phyloP scores from a whole-genome alignment of 2,888 invertebrate genomes.

The Chymomyza amoena region DNA sequence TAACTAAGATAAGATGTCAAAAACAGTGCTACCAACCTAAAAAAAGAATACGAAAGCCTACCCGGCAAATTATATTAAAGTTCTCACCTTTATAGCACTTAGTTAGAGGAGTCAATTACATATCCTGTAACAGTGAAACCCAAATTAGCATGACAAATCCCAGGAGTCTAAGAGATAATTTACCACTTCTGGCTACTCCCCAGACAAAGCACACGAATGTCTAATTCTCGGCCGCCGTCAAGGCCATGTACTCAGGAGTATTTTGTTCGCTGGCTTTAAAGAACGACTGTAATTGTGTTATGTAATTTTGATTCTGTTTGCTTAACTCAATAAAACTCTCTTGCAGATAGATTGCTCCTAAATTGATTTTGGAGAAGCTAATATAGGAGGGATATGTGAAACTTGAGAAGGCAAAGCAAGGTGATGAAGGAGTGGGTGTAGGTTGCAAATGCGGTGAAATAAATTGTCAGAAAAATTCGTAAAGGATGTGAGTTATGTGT shows the following conservation, averaged over 20 bases:
- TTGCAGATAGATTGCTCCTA: constrained; percentile 12
- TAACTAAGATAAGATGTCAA: too few species aligned
- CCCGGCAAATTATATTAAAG: neutral
- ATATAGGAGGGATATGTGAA: neutral
- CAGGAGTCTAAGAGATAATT: constrained; percentile 26
- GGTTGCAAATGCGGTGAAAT: constrained; percentile 20
- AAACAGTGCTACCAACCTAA: too few species aligned
- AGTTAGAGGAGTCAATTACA: constrained; percentile 19
- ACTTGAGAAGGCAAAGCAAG: neutral
- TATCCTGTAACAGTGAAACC: constrained; percentile 35
- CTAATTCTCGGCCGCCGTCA: constrained; percentile 22
- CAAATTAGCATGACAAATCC: constrained; percentile 33
- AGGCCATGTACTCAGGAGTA: neutral
- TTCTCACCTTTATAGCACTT: neutral
- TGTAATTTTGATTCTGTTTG: constrained; percentile 53
- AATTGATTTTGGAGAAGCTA: constrained; percentile 36
- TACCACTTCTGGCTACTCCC: constrained; percentile 4
- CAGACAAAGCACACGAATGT: constrained; percentile 5
- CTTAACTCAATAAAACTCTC: constrained; percentile 49
- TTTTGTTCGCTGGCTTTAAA: constrained; percentile 17
- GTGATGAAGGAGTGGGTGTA: neutral
- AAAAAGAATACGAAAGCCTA: neutral
- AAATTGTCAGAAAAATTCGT: constrained; percentile 7
- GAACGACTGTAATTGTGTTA: too few species aligned
- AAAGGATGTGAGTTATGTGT: constrained; percentile 59